Evolutionary conservation across 2,888 invertebrate species (phyloP).

Genomic region (Drosophila siamana): DNA sequence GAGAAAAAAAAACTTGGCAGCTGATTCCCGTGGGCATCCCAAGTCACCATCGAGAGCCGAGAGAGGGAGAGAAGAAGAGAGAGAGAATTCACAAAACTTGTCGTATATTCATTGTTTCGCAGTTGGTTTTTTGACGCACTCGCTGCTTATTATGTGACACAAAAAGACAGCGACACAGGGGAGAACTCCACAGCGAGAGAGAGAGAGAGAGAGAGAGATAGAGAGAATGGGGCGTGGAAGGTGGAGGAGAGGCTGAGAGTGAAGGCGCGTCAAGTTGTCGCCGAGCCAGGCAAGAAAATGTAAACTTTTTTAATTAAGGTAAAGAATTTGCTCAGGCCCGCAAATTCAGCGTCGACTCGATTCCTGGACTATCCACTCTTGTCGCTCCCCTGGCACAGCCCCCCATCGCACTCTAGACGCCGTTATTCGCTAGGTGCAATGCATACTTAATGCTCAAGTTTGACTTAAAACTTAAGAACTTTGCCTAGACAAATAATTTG

Average conservation of each 20-base stretch:
- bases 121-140: conserved; percentile 66
- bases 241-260: not conserved
- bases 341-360: conserved; percentile 35
- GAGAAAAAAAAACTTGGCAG: conserved; percentile 47
- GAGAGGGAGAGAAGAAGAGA: not conserved
- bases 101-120: conserved; percentile 64
- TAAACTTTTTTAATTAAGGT: conserved; percentile 78
- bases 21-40: conserved; percentile 56
- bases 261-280: conserved; percentile 57
- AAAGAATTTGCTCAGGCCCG: conserved; percentile 61
- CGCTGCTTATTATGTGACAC: conserved; percentile 66
- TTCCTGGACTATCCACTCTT: conserved; percentile 28
- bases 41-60: conserved; percentile 19
- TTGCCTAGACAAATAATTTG: not conserved
- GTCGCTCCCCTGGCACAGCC: not conserved
- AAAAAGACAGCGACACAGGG: conserved; percentile 20
- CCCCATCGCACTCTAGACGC: not conserved
- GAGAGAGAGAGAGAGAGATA: not conserved
- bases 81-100: conserved; percentile 27
- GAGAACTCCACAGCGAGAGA: not conserved
- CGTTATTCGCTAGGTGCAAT: conserved; percentile 26
- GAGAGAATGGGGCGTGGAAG: not conserved
- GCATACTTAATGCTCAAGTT: conserved; percentile 41
- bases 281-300: conserved; percentile 56
- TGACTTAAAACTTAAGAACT: conserved; percentile 21